These are phyloP conservation scores for Hyles vespertilio DNA, from an alignment of 1,140 invertebrate species.

Conservation along the genomic window DNA sequence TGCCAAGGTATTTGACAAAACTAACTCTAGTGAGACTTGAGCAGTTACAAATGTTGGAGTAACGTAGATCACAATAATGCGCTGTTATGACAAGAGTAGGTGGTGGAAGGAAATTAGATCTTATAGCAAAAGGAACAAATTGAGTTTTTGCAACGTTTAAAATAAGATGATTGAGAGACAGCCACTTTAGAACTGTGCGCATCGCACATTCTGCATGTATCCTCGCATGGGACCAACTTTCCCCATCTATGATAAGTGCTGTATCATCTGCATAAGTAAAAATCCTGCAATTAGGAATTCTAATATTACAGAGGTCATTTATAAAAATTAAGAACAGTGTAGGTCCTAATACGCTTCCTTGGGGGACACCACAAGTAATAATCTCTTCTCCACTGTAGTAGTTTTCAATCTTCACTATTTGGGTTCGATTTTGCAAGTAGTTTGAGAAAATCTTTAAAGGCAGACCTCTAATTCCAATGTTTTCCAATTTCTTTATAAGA, in stretches of 20 bases:
- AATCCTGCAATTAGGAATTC: conserved; percentile 2
- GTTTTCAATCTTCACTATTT: not conserved
- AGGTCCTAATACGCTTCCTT: conserved; percentile 1
- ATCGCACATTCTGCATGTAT: conserved; percentile 1
- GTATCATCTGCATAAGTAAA: conserved; percentile 17
- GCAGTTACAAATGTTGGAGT: no score
- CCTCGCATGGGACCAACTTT: conserved; percentile 4
- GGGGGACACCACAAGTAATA: not conserved
- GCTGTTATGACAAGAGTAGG: no score
- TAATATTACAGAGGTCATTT: not conserved
- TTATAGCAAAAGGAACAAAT: no score
- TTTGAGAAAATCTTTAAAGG: not conserved
- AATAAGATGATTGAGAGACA: no score
- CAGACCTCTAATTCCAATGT: not conserved
- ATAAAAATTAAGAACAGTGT: conserved; percentile 4
- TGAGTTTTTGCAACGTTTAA: no score
- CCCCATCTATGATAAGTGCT: conserved; percentile 10
- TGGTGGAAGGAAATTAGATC: no score
- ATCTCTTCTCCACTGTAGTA: not conserved
- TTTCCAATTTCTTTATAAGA: not conserved
- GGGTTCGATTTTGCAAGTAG: not conserved
- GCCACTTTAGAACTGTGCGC: conserved; percentile 5
- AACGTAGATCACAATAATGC: no score
- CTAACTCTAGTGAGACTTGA: no score
- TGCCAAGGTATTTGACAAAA: no score